Base-by-base conservation (phyloP, 1,140 invertebrate species). In the Formica exsecta region DNA sequence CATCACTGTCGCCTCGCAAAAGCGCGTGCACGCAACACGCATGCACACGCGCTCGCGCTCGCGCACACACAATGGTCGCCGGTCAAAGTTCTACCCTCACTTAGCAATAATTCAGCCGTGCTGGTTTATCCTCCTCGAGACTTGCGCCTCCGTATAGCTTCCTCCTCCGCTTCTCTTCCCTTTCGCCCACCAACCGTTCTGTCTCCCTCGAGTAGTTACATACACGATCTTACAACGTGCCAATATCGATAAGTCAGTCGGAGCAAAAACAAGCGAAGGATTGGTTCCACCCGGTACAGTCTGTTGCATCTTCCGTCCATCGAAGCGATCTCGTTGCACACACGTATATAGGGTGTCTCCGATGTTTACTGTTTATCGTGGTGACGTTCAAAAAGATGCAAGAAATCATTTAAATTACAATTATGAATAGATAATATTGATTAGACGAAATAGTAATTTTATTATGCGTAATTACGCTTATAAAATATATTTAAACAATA, bases 61-160 rank as follows among this genome's bases (percentile, higher is more conserved):
- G 41, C 16, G 61, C 44, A 41, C 86, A 85, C 86, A 84, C 86
- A 87, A 80, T 83, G 48, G 62, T 3, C 65, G 48, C 84, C 89
- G 90, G 89, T 91, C 87, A 91, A 94, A 93, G 93, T 94, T 93
- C 92, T 92, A 92, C 91, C 92, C 92, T 92, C 92, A 92, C 91
- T 94, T 94, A 93, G 92, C 92, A 94, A 94, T 94, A 93, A 94
- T 93, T 94, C 91, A 94, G 90, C 71, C 86, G 80, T 87, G 88
- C 89, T 77, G 87, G 89, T 88, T 92, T 93, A 92, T 89, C 92
- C 87, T 92, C 81, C 87, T 85, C 86, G 77, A 89, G 76, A 91
- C 90, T 87, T 92, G 91, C 89, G 91, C 87, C 86, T 89, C 88
- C 71, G 87, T 89, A 71, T 51, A 65, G 87, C 59, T 86, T n/a